These are phyloP conservation scores for Achroia grisella DNA, from an alignment of 1,140 invertebrate species.

Conservation along the genomic window DNA sequence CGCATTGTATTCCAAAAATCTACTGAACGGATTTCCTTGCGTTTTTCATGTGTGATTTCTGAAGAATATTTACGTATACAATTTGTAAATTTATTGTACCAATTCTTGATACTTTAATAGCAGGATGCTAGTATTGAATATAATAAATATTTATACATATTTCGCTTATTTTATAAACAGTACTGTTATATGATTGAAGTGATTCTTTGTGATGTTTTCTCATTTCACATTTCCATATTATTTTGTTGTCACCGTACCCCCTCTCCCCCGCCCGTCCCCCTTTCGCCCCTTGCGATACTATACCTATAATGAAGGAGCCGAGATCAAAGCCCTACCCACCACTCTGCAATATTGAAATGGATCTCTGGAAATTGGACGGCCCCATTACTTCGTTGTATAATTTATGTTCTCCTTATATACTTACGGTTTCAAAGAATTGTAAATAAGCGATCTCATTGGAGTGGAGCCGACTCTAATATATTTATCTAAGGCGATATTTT, in stretches of 20 bases:
- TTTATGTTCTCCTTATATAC: conserved; percentile 19
- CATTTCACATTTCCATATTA: conserved; percentile 62
- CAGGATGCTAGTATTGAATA: too few relatives aligned
- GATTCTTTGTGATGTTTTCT: conserved; percentile 38
- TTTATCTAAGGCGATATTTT: too few relatives aligned
- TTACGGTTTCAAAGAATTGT: neutral
- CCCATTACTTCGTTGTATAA: conserved; percentile 44
- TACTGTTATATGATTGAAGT: conserved; percentile 34
- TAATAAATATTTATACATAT: conserved; percentile 7
- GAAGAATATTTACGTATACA: too few relatives aligned
- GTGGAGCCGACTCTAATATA: neutral
- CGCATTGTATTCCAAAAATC: too few relatives aligned
- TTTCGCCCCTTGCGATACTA: neutral
- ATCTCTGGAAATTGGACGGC: conserved; percentile 43
- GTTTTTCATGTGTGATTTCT: too few relatives aligned
- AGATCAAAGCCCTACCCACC: conserved; percentile 18
- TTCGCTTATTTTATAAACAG: conserved; percentile 34
- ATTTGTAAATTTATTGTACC: too few relatives aligned
- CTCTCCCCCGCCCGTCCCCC: neutral
- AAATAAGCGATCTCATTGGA: neutral
- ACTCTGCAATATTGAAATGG: conserved; percentile 23
- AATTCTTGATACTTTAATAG: too few relatives aligned
- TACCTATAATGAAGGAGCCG: conserved; percentile 32
- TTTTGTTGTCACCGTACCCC: conserved; percentile 29
- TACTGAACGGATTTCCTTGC: too few relatives aligned